phyloP scores from a whole-genome alignment of 2,888 invertebrate genomes.

The Rhamnusium bicolor region DNA sequence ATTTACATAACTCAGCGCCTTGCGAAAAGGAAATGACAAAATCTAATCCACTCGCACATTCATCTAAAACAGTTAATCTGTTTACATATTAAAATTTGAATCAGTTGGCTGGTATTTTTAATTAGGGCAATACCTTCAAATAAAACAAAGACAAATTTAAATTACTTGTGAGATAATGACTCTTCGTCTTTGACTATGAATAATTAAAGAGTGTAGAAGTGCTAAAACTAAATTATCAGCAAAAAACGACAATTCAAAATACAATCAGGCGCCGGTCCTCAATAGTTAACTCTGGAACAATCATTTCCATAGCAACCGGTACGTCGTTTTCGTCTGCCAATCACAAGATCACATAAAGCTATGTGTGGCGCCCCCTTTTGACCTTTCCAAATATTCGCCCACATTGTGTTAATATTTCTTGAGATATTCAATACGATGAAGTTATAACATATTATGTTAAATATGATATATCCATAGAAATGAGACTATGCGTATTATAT shows the following conservation, averaged over 20 bases:
- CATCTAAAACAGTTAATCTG: neutral
- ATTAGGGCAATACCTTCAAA: conserved; percentile 1
- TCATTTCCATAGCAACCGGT: conserved; percentile 47
- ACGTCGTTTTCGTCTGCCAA: conserved; percentile 54
- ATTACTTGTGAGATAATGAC: conserved; percentile 37
- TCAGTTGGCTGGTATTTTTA: conserved; percentile 10
- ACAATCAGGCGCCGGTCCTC: conserved; percentile 53
- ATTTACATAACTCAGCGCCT: neutral
- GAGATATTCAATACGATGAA: neutral
- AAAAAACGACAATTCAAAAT: conserved; percentile 51
- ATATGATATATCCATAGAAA: too few species aligned
- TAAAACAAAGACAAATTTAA: neutral
- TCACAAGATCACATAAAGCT: conserved; percentile 12
- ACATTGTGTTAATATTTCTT: neutral
- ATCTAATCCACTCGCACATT: neutral
- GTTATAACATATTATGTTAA: too few species aligned
- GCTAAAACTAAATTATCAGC: conserved; percentile 55
- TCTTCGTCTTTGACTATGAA: conserved; percentile 48
- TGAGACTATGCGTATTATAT: too few species aligned
- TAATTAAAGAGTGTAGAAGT: conserved; percentile 56
- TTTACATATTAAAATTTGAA: neutral
- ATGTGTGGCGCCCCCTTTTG: conserved; percentile 25
- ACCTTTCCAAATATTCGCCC: neutral
- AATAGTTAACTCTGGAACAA: conserved; percentile 41
- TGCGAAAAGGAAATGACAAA: neutral